Percentiles rank a stretch among this genome's conserved stretches.
Conservation (phyloP, 2,888 invertebrate genomes). For the Limulus polyphemus region DNA sequence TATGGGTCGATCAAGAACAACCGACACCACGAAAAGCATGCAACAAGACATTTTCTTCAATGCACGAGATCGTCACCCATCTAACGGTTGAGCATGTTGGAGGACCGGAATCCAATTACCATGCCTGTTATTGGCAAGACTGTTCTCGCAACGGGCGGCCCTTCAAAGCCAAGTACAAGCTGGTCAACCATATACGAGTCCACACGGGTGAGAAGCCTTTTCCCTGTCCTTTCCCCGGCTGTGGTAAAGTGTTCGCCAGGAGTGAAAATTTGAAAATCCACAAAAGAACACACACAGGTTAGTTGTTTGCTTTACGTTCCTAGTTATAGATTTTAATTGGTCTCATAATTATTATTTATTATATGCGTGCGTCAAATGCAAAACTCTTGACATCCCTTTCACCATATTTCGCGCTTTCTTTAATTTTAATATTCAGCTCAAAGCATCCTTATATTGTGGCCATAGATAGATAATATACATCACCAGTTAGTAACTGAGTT, state of each 20-base stretch:
- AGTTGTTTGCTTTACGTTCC: conserved; percentile 36
- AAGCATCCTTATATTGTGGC: too few species aligned
- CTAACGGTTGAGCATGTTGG: conserved; percentile 96
- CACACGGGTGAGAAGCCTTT: conserved; percentile 99
- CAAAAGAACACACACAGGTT: conserved; percentile 98
- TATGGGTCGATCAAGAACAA: conserved; percentile 29
- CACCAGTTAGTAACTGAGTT: too few species aligned
- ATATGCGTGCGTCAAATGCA: too few species aligned
- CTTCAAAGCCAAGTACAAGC: conserved; percentile 99
- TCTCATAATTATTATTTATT: too few species aligned
- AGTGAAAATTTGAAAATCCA: conserved; percentile 99
- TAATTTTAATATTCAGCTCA: too few species aligned
- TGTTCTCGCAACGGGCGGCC: conserved; percentile 86
- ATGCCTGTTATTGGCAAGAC: conserved; percentile 96
- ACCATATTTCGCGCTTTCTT: too few species aligned
- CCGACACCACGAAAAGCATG: conserved; percentile 46
- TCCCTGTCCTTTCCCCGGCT: conserved; percentile 92
- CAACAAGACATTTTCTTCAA: conserved; percentile 80
- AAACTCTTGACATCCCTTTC: too few species aligned
- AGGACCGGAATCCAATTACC: conserved; percentile 92
- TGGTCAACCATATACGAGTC: conserved; percentile 97
- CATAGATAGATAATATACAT: too few species aligned
- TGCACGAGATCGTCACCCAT: conserved; percentile 96
- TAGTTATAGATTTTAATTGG: too few species aligned
- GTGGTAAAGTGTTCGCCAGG: conserved; percentile 95